Conservation (phyloP, 1,140 invertebrate species). For the Rhagoletis pomonella region DNA sequence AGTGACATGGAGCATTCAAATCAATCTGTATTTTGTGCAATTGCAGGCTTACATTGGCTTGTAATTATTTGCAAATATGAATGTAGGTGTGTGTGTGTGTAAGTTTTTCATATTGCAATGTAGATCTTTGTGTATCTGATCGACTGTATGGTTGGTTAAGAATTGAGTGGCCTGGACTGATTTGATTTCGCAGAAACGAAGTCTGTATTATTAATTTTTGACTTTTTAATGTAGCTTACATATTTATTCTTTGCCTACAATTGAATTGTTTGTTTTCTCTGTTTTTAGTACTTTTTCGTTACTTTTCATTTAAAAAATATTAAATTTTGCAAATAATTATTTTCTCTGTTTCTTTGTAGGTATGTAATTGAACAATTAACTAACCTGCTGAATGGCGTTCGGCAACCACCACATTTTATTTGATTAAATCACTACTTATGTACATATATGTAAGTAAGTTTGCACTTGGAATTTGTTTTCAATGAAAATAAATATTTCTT, state of each 20-base stretch:
- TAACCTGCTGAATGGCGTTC: no score
- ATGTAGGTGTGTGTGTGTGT: not conserved
- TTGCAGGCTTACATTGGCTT: not conserved
- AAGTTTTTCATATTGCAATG: not conserved
- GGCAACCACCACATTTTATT: no score
- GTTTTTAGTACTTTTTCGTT: no score
- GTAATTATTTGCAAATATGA: not conserved
- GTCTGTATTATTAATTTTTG: not conserved
- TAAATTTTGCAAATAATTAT: no score
- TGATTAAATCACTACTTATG: no score
- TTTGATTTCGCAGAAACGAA: not conserved
- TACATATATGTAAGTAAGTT: no score
- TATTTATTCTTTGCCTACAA: not conserved
- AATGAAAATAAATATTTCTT: no score
- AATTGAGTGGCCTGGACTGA: not conserved
- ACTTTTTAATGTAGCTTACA: not conserved
- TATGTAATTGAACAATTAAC: no score
- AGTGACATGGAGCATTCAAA: constrained; percentile 45
- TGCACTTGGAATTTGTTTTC: no score
- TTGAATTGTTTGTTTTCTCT: not conserved
- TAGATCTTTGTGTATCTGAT: not conserved
- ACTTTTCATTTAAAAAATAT: no score
- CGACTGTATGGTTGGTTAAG: constrained; percentile 1
- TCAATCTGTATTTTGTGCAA: constrained; percentile 18
- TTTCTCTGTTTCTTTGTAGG: no score